phyloP scores from a whole-genome alignment of 2,113 vertebrate species.

The Epinephelus cyanopodus region DNA sequence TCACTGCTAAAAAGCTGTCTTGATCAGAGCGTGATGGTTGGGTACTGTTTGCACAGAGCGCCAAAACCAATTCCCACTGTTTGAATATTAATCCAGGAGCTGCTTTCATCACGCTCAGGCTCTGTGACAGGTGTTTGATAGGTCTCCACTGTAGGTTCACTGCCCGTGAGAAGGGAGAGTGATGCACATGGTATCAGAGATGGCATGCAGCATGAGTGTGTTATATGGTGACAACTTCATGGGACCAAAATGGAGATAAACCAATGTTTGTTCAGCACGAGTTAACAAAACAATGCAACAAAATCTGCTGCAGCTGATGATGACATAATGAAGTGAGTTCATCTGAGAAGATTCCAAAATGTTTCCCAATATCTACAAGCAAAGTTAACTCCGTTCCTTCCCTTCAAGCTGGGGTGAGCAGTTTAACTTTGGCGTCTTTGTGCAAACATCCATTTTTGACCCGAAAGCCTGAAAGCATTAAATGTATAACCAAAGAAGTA shows the following conservation, averaged over 20 bases:
- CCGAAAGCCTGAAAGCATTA: no score
- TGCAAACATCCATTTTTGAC: no score
- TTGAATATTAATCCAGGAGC: slow-evolving; percentile 79
- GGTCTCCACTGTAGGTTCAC: slow-evolving; percentile 52
- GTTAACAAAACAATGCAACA: neutral
- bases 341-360: neutral
- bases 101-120: slow-evolving; percentile 70
- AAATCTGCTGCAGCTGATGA: neutral
- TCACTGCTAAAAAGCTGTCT: slow-evolving; percentile 65
- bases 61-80: slow-evolving; percentile 59
- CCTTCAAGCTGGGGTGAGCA: no score
- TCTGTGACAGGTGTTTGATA: slow-evolving; percentile 41
- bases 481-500: no score
- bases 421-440: no score
- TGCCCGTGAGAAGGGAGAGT: neutral
- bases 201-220: slow-evolving; percentile 1
- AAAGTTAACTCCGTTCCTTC: no score
- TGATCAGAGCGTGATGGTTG: slow-evolving; percentile 77
- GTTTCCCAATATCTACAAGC: no score
- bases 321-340: neutral
- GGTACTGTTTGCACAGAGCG: slow-evolving; percentile 63
- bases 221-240: no score
- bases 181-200: neutral
- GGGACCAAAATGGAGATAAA: neutral
- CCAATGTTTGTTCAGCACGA: neutral